These are phyloP conservation scores for Drusus annulatus DNA, from an alignment of 1,140 invertebrate species.

Conservation along the genomic window DNA sequence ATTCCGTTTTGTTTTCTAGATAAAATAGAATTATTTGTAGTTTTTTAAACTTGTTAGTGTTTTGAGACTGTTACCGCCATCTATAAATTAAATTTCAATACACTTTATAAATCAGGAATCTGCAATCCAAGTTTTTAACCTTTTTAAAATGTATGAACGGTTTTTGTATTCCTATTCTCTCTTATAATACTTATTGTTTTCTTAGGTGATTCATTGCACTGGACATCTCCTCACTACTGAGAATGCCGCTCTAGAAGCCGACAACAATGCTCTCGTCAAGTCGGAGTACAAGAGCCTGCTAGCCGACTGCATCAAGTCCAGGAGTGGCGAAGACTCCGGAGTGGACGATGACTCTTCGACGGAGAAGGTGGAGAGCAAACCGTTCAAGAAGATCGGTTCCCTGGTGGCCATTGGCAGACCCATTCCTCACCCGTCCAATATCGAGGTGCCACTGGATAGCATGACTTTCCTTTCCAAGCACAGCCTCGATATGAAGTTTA, in stretches of 20 bases:
- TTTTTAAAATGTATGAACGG: no score
- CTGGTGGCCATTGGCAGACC: constrained; percentile 88
- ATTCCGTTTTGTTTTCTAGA: no score
- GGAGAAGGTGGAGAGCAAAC: constrained; percentile 57
- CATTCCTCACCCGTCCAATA: constrained; percentile 94
- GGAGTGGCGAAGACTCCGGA: constrained; percentile 24
- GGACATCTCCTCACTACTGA: constrained; percentile 79
- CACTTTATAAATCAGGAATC: no score
- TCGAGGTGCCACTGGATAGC: constrained; percentile 89
- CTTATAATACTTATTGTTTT: constrained; percentile 39
- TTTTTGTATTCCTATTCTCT: no score
- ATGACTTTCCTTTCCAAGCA: constrained; percentile 94
- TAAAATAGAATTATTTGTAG: no score
- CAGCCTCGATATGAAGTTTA: constrained; percentile 94
- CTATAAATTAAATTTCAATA: no score
- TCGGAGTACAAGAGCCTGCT: constrained; percentile 33
- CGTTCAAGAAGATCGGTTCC: constrained; percentile 67
- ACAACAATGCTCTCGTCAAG: constrained; percentile 42
- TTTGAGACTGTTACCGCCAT: no score
- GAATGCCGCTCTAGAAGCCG: constrained; percentile 5
- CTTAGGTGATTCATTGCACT: constrained; percentile 89
- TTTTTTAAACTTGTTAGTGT: no score
- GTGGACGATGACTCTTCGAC: constrained; percentile 45
- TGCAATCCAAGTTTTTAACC: no score
- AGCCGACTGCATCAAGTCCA: constrained; percentile 48